Base-by-base conservation (phyloP, 2,797 vertebrate genomes). In the Hippoglossus hippoglossus region DNA sequence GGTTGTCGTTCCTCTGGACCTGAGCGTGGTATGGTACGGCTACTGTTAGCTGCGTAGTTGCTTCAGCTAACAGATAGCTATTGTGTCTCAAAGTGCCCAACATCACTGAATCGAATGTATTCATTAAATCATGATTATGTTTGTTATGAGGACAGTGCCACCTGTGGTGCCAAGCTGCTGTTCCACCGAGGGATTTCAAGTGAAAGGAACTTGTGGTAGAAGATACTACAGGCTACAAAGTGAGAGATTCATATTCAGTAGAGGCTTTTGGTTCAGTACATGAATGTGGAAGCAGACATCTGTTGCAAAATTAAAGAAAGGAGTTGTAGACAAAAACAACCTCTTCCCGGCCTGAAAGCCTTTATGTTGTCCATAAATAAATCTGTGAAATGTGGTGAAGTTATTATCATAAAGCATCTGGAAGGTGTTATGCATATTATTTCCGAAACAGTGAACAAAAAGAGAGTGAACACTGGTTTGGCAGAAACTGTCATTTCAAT, bases 301-400 rank as follows among this genome's bases (percentile, higher is more conserved):
- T 70, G 59, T 58, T 64, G 47, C 41, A 52, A 36, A 49, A 59
- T 18, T 31, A 24, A 25, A 52, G 21, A 68, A 51, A 31, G 1
- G 5, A 2, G 15, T 36, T 73, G 55, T 46, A 22, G 51, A 73
- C 22, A 61, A 61, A 46, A 12, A 46, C 16, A 46, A 46, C 18
- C 18, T 46, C 44, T 46, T 46, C 80, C 67, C 70, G 47, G 62
- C 78, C 72, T 36, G 41, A 41, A 67, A 82, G 36, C 63, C 56
- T 73, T 67, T 47, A 61, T 25, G 5, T 2, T 67, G 75, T 70
- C 64, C 77, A 78, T 76, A 79, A 86, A 85, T 56, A 68, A 26
- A 75, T 71, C 50, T 44, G 58, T 65, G 54, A 72, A 73, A 77
- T 25, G 67, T 49, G 65, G 62, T 76, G 53, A 78, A 55, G 58